Evolutionary conservation across 2,113 vertebrate genomes (phyloP).

Genomic region (Passer montanus): DNA sequence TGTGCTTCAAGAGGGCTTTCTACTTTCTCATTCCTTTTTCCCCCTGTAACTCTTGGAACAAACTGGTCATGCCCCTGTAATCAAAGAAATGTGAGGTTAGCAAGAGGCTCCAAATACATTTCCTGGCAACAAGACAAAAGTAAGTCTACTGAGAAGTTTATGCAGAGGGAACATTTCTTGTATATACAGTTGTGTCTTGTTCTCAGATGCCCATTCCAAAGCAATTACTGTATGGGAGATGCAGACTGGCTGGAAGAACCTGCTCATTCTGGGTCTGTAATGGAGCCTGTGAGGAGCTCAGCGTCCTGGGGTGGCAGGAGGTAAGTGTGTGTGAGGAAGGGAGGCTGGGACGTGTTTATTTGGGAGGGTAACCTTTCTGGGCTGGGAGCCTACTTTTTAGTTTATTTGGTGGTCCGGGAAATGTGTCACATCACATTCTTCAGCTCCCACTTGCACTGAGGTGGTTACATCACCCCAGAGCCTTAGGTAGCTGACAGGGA

Average conservation of each 20-base stretch:
- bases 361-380: constrained; percentile 37
- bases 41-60: background rate
- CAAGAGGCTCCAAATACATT: constrained; percentile 35
- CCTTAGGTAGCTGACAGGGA: background rate
- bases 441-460: constrained; percentile 29
- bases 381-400: constrained; percentile 31
- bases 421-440: constrained; percentile 30
- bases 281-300: constrained; percentile 11
- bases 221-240: constrained; percentile 40
- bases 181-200: constrained; percentile 55
- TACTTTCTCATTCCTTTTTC: background rate
- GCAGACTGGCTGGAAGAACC: constrained; percentile 28
- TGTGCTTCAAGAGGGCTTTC: background rate
- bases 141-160: constrained; percentile 56
- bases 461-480: constrained; percentile 5
- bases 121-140: constrained; percentile 57
- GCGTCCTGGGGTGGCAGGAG: constrained; percentile 23
- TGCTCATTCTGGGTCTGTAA: constrained; percentile 22
- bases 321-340: constrained; percentile 21
- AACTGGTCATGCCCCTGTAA: constrained; percentile 17
- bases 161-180: constrained; percentile 49
- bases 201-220: constrained; percentile 58
- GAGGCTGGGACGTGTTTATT: constrained; percentile 41
- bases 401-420: constrained; percentile 46
- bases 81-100: constrained; percentile 47